Evolutionary conservation across 2,797 vertebrate species (phyloP), one percentile per base, ranked within the genome.

Genomic region (Pyrrhura leucotis): DNA sequence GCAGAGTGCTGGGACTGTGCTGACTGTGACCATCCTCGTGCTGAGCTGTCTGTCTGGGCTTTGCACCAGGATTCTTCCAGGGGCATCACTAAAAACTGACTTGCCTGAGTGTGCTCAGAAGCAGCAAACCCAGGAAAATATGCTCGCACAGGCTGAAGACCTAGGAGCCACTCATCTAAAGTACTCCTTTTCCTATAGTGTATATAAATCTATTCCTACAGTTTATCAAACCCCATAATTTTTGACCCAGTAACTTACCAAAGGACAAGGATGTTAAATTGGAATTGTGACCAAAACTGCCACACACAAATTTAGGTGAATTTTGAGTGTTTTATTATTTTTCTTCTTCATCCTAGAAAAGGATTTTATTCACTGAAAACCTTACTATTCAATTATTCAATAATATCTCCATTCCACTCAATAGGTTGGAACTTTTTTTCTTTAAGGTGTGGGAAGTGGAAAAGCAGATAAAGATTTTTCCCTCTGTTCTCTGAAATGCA

Each of bases 11-110:
- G 58, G 12, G 68, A 23, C 20, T 80, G 45, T 83, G 65, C 45
- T 53, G 68, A 8, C 47, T 73, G 26, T 0, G 1, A 19, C 21
- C 22, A 18, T 39, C 28, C 19, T 50, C 0, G 0, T 40, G 62
- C 33, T 63, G 10, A 63, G 26, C 26, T 58, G 21, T 28, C 26
- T n/a, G 22, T 19, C 35, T 13, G 8, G 29, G 20, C 31, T 26
- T 12, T 28, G 40, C 28, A 28, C 19, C 11, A 40, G 33, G 13
- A 17, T 7, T 18, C 31, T 75, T 65, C 33, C 14, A 33, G 26
- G 33, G n/a, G 6, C 35, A 4, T 18, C 0, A 0, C 51, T 92
- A 22, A 3, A 44, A 37, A 40, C 12, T 45, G 26, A 42, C 8
- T 45, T 69, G 12, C 23, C 35, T 47, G 14, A 21, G 8, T 26